These are phyloP conservation scores for Eulithis prunata DNA, from an alignment of 2,888 invertebrate species.

Conservation along the genomic window DNA sequence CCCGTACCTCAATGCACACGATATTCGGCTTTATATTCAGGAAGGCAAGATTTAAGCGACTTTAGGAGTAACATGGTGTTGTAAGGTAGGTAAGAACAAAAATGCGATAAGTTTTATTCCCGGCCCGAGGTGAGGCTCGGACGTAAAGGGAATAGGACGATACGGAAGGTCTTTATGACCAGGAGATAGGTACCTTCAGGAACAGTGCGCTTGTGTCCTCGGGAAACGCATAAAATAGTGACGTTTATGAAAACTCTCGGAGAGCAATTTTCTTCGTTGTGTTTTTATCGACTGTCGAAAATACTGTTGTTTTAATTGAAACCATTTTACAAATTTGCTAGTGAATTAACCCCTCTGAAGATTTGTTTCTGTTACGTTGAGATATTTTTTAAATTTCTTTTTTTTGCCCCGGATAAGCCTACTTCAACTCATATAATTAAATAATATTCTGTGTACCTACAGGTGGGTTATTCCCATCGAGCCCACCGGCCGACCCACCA, in stretches of 20 bases:
- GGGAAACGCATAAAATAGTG: slow-evolving; percentile 27
- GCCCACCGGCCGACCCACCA: too few species aligned
- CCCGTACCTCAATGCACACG: slow-evolving; percentile 8
- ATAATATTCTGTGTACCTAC: too few species aligned
- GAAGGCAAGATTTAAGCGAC: slow-evolving; percentile 14
- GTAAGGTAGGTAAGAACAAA: slow-evolving; percentile 59
- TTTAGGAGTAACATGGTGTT: slow-evolving; percentile 26
- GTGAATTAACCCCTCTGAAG: too few species aligned
- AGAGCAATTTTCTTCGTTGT: neutral
- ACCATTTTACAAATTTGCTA: neutral
- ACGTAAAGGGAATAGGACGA: slow-evolving; percentile 46
- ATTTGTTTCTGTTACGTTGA: too few species aligned
- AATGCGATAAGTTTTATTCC: slow-evolving; percentile 72
- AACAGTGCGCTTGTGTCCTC: slow-evolving; percentile 20
- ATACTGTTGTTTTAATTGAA: neutral
- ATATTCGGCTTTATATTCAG: slow-evolving; percentile 38
- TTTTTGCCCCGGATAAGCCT: too few species aligned
- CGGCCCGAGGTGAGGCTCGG: slow-evolving; percentile 57
- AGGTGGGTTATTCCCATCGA: too few species aligned
- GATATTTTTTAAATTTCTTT: too few species aligned
- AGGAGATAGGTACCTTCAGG: slow-evolving; percentile 41
- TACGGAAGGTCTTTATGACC: slow-evolving; percentile 44
- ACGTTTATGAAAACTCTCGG: slow-evolving; percentile 24
- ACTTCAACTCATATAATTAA: too few species aligned
- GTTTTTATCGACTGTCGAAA: neutral